phyloP scores from a whole-genome alignment of 2,888 invertebrate genomes.

The Onchidella celtica region DNA sequence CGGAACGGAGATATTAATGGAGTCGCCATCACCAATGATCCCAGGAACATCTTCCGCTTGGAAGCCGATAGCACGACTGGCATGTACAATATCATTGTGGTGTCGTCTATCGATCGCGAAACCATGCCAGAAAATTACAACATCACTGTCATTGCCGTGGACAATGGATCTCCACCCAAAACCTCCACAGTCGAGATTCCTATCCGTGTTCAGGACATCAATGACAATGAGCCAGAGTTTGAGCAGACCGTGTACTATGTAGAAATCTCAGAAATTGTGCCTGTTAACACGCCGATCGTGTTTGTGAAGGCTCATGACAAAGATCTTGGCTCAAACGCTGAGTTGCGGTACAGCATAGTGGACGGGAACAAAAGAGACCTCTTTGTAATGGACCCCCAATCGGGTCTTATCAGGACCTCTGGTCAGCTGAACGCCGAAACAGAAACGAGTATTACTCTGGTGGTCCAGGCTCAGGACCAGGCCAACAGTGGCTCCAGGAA shows the following conservation, averaged over 20 bases:
- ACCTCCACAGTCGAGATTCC: constrained; percentile 83
- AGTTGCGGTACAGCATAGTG: constrained; percentile 89
- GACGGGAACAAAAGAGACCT: constrained; percentile 92
- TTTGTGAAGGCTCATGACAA: constrained; percentile 86
- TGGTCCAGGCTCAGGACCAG: constrained; percentile 71
- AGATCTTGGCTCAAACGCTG: constrained; percentile 90
- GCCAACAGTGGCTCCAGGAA: constrained; percentile 90
- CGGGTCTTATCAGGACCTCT: constrained; percentile 93
- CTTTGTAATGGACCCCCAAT: constrained; percentile 91
- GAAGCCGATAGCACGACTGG: constrained; percentile 81
- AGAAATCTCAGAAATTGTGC: constrained; percentile 92
- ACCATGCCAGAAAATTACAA: constrained; percentile 90
- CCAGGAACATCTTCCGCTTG: constrained; percentile 93
- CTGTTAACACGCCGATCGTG: constrained; percentile 90
- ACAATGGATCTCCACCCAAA: constrained; percentile 84
- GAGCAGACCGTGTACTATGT: constrained; percentile 89
- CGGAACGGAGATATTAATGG: constrained; percentile 88
- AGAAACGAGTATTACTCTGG: constrained; percentile 84
- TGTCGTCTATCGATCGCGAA: constrained; percentile 89
- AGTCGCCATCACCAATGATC: constrained; percentile 89
- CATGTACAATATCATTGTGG: constrained; percentile 87
- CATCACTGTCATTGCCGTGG: constrained; percentile 91
- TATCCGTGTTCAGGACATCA: constrained; percentile 89
- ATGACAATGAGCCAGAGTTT: constrained; percentile 90
- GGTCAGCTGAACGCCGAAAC: constrained; percentile 91